Conservation (phyloP, 2,888 invertebrate species). For the Microdon myrmicae region DNA sequence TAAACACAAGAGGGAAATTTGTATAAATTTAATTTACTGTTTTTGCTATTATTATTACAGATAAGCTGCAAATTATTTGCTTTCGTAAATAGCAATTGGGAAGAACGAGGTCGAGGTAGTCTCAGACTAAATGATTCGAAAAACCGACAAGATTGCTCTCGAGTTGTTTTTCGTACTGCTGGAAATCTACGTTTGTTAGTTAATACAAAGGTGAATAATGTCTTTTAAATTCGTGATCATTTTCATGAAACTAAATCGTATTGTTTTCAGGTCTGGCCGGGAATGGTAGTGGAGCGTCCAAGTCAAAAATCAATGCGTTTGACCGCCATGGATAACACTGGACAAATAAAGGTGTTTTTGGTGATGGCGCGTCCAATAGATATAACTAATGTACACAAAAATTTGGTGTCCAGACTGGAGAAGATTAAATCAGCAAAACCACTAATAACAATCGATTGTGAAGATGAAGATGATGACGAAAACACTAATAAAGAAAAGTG, state of each 20-base stretch:
- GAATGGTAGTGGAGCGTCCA: constrained; percentile 89
- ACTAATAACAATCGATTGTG: constrained; percentile 48
- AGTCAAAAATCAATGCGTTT: constrained; percentile 87
- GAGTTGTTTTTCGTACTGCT: constrained; percentile 88
- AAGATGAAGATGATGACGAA: constrained; percentile 55
- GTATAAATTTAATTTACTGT: constrained; percentile 23
- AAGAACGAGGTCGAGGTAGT: constrained; percentile 90
- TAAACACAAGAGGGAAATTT: no score
- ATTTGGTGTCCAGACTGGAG: constrained; percentile 72
- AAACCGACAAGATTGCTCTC: constrained; percentile 71
- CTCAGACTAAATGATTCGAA: constrained; percentile 85
- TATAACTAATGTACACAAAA: constrained; percentile 73
- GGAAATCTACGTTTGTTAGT: constrained; percentile 90
- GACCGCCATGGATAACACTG: constrained; percentile 85
- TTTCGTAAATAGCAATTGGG: constrained; percentile 88
- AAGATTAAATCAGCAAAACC: constrained; percentile 61
- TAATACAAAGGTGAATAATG: constrained; percentile 86
- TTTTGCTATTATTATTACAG: constrained; percentile 63
- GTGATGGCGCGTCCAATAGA: constrained; percentile 80
- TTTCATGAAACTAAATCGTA: background rate
- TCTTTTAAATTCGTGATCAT: background rate
- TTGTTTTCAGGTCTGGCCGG: constrained; percentile 78
- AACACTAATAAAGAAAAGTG: constrained; percentile 29
- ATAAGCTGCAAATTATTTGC: constrained; percentile 89
- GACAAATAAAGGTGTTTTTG: constrained; percentile 87